Base-by-base conservation (phyloP, 2,113 vertebrate genomes). In the Chaetodon auriga region DNA sequence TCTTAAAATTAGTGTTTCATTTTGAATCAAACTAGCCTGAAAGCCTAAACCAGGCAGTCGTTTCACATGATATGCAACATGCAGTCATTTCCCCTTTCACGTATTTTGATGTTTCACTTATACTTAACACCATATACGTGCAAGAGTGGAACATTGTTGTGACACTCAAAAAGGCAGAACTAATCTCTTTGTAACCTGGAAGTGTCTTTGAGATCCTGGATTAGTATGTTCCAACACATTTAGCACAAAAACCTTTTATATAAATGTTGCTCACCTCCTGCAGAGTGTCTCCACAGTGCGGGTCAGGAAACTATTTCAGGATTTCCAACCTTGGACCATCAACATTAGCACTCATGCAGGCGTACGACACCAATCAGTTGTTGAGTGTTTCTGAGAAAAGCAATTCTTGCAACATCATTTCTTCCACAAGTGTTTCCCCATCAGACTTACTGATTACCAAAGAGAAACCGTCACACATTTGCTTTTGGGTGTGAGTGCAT, bases 371-470 rank as follows among this genome's bases (percentile, higher is more conserved):
- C 25, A 66, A 46, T 66, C 41, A 30, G 0, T 65, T 54, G 4
- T 46, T 18, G 49, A 41, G 30, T 23, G 3, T 10, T 23, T 46
- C 41, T 18, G 2, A 36, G 41, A 16, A 36, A 46, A 36, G 6
- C 38, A 18, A 5, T 14, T 58, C 0, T 25, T 35, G 35, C 14
- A 75, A 63, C 16, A 1, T 4, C 6, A 14, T 53, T 41, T 64
- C 30, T 38, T 62, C 48, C 41, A 65, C 38, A 64, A 64, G 16
- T 35, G 23, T 51, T 51, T 51, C 74, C n/a, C 41, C 41, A 77
- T 48, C 41, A 23, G 38, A 21, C 23, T 30, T 30, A 21, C 13
- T 11, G 30, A 23, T 55, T 70, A 15, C 38, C 18, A 36, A 21
- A 51, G 25, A 30, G 0, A 13, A 8, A 41, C 30, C 0, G 6